phyloP scores from a whole-genome alignment of 2,113 vertebrate species.

The Numenius arquata region DNA sequence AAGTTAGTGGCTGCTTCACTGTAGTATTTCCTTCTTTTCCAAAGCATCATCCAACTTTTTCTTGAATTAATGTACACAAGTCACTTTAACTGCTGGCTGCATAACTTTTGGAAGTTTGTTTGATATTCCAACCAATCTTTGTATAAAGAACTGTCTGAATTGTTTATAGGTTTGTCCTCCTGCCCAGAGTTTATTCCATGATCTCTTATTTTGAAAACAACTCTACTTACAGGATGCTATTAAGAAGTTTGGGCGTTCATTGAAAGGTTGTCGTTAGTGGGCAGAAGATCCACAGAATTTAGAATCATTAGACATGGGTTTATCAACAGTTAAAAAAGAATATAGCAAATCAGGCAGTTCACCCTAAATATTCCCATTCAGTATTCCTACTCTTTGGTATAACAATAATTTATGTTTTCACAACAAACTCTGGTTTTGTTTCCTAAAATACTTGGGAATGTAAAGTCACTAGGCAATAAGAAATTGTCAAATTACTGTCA shows the following conservation, averaged over 20 bases:
- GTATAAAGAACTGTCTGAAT: conserved; percentile 47
- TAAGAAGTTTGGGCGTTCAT: background rate
- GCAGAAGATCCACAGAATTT: background rate
- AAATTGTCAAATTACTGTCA: background rate
- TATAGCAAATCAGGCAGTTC: background rate
- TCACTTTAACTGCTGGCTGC: conserved; percentile 53
- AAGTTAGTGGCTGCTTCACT: background rate
- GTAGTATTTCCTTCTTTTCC: conserved; percentile 45
- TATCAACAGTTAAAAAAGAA: conserved; percentile 14
- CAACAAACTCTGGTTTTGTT: background rate
- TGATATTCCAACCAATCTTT: conserved; percentile 52
- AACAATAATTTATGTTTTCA: background rate
- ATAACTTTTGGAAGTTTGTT: conserved; percentile 43
- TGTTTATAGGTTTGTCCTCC: conserved; percentile 60
- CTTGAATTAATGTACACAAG: conserved; percentile 40
- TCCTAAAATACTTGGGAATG: background rate
- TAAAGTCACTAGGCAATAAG: background rate
- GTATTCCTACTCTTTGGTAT: background rate
- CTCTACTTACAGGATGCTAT: background rate
- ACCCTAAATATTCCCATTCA: background rate
- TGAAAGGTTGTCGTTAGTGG: background rate
- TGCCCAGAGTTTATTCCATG: conserved; percentile 41
- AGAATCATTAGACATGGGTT: background rate
- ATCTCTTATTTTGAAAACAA: conserved; percentile 54
- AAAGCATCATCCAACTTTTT: conserved; percentile 48